Evolutionary conservation across 2,888 invertebrate genomes (phyloP), one percentile per base, ranked within the genome.

Genomic region (Antitype chi): DNA sequence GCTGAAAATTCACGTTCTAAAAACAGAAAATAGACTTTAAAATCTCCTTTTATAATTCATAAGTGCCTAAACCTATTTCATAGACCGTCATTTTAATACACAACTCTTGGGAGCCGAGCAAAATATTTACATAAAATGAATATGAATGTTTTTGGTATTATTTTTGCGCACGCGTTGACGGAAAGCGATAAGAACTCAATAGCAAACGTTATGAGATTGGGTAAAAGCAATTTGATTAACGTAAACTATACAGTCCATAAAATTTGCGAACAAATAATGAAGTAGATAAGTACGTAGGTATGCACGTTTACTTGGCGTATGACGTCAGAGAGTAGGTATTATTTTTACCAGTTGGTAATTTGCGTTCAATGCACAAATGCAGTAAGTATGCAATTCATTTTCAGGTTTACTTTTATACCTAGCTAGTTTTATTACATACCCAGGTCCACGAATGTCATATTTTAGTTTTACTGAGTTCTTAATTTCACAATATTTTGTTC

Each of bases 181-280:
- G 86, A 89, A 88, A 85, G 78, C 92, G 94, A 95, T 94, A 95
- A 95, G 90, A 91, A 93, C 89, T 90, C 92, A 92, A 95, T 94
- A 94, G 86, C 85, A 83, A 85, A 87, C 82, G 75, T 69, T 81
- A 80, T 80, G 80, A 84, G 85, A 86, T 88, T 86, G 81, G 76
- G 80, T 78, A 79, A 88, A 86, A 81, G 82, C 87, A 85, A 88
- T 89, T 89, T 89, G 80, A 82, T 83, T 85, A 76, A 75, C 82
- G 73, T 74, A 84, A 88, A 87, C 87, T 86, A 76, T 76, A 87
- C 76, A 83, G 79, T 60, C 76, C 72, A 88, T 88, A 83, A 88
- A 87, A 82, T 80, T 85, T 73, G 78, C 68, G 68, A 76, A 76
- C 67, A 73, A 81, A 64, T 85, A 82, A 84, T 79, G 85, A 80